These are phyloP conservation scores for Amazona ochrocephala DNA, from an alignment of 2,797 vertebrate genomes.

Conservation along the genomic window DNA sequence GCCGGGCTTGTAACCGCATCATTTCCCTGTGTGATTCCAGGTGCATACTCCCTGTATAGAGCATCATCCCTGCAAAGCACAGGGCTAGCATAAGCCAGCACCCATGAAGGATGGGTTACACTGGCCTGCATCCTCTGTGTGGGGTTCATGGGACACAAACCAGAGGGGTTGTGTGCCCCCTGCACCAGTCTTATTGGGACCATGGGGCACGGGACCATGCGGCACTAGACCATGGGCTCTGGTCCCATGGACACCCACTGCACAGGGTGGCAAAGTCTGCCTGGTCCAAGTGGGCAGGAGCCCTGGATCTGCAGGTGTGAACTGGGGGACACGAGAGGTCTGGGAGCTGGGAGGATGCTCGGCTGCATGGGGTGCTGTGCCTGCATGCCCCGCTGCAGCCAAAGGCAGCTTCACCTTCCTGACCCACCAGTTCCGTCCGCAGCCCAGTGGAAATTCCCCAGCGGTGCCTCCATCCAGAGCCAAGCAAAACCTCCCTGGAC, in stretches of 20 bases:
- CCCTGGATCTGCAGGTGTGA: rapidly evolving
- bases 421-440: background rate
- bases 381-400: background rate
- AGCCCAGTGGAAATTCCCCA: slow-evolving; percentile 44
- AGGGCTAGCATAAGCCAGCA: rapidly evolving
- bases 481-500: background rate
- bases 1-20: background rate
- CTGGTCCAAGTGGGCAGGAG: background rate
- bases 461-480: background rate
- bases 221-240: background rate
- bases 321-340: rapidly evolving
- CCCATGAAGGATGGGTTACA: background rate
- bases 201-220: background rate
- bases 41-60: rapidly evolving
- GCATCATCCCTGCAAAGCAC: rapidly evolving
- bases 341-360: background rate
- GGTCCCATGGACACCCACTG: rapidly evolving
- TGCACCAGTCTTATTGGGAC: background rate
- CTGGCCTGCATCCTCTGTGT: rapidly evolving
- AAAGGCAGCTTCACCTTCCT: rapidly evolving
- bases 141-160: background rate
- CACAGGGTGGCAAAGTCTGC: no score
- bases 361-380: rapidly evolving
- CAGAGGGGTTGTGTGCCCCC: background rate
- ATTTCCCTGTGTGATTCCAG: background rate